Evolutionary conservation across 2,113 vertebrate genomes (phyloP).

Genomic region (Trogon melanurus): DNA sequence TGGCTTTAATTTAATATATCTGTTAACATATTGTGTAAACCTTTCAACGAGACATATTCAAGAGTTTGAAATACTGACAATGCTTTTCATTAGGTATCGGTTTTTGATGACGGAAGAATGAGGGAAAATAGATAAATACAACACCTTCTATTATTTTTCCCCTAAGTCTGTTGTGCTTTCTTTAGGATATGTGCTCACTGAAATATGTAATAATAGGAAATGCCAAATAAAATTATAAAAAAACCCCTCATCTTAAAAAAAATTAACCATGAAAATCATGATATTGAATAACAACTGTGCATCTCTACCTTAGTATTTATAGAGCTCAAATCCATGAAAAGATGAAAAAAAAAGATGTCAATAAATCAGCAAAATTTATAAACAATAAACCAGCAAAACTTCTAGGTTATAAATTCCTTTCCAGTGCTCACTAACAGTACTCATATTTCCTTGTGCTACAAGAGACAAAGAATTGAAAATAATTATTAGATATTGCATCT

Average conservation of each 20-base stretch:
- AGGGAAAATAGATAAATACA: background rate
- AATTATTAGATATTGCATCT: background rate
- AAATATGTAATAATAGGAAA: background rate
- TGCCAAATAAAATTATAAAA: background rate
- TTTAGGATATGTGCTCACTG: background rate
- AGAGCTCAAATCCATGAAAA: background rate
- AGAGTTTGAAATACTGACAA: background rate
- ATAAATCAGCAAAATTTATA: background rate
- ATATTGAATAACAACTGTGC: background rate
- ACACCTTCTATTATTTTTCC: background rate
- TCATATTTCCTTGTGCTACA: background rate
- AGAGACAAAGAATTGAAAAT: background rate
- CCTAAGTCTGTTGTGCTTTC: background rate
- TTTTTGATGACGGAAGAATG: background rate
- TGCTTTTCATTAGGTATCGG: background rate
- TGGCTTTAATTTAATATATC: background rate
- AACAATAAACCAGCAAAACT: background rate
- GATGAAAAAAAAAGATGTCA: background rate
- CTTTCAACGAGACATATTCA: background rate
- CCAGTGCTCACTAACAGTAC: background rate
- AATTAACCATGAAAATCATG: background rate
- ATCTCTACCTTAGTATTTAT: background rate
- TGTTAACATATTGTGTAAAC: background rate
- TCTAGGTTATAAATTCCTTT: background rate
- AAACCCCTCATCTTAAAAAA: background rate